Conservation (phyloP, 2,888 invertebrate species). For the Dasysyrphus albostriatus region DNA sequence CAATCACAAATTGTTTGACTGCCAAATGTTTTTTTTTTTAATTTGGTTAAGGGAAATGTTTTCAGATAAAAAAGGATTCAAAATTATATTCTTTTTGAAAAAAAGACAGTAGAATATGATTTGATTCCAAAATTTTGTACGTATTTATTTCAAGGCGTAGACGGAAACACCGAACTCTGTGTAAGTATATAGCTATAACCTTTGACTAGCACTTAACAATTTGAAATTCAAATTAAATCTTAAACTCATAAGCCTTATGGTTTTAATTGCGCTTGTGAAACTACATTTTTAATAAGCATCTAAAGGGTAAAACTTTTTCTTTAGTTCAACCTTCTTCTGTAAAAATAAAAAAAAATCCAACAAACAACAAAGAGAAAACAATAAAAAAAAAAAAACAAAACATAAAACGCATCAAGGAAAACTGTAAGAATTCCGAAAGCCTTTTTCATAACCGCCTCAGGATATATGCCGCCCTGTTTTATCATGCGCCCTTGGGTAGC, state of each 20-base stretch:
- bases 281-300: conserved; percentile 70
- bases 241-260: conserved; percentile 62
- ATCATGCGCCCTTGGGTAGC: conserved; percentile 59
- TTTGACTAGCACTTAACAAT: conserved; percentile 7
- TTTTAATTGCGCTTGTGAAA: conserved; percentile 64
- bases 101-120: neutral
- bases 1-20: too few species aligned
- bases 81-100: neutral
- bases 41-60: too few species aligned
- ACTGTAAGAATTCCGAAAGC: conserved; percentile 62
- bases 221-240: conserved; percentile 52
- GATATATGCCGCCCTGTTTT: conserved; percentile 35
- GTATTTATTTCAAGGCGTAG: neutral
- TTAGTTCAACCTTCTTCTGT: conserved; percentile 56
- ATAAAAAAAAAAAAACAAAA: conserved; percentile 33
- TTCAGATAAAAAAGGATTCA: too few species aligned
- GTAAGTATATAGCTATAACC: neutral
- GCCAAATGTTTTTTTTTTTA: too few species aligned
- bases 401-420: conserved; percentile 56
- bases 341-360: conserved; percentile 17
- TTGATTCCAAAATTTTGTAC: neutral
- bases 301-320: conserved; percentile 57
- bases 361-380: conserved; percentile 38
- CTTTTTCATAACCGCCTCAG: conserved; percentile 41
- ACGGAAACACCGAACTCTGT: neutral